Base-by-base conservation (phyloP, 2,888 invertebrate species). In the Amblyteles armatorius region DNA sequence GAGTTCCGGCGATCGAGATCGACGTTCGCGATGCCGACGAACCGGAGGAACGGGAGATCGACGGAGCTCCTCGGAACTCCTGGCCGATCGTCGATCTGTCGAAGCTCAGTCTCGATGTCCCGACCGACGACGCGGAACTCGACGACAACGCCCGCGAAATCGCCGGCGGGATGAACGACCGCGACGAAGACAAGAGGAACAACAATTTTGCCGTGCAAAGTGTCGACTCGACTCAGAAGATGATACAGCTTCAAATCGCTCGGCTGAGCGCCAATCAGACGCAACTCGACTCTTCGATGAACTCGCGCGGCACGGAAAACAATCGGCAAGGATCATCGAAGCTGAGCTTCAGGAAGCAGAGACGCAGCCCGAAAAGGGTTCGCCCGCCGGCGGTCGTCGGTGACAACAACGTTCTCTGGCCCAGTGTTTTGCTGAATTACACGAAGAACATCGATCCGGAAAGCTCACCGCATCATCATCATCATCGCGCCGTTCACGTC, bases 61-160 rank as follows among this genome's bases (percentile, higher is more conserved):
- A 67, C 3, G 72, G 16, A 16, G 67, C 44, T 5, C n/a, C 5
- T 6, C 2, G 68, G 40, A 72, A 77, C 11, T 55, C 76, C 7
- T 91, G 90, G 91, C 88, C 90, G 6, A 90, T 89, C 40, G 87
- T 91, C 4, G 89, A 91, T 76, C 29, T 91, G 19, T 63, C 83
- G 0, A 88, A 89, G 50, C 83, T 92, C 13, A 79, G 85, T 36
- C 69, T 90, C 11, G 86, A 89, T 63, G 48, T 29, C 2, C 22
- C 5, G 4, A 60, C 7, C 19, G 29, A 44, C 13, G n/a, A 78
- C n/a, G 33, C n/a, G 16, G 57, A 79, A 13, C 40, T 40, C 36
- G 76, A 60, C n/a, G 29, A 7, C 3, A 13, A 76, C 6, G 19
- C 36, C n/a, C 16, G 5, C 40, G n/a, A 74, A 9, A 36, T 22